Evolutionary conservation across 2,888 invertebrate genomes (phyloP).

Genomic region (Agonopterix subpropinquella): DNA sequence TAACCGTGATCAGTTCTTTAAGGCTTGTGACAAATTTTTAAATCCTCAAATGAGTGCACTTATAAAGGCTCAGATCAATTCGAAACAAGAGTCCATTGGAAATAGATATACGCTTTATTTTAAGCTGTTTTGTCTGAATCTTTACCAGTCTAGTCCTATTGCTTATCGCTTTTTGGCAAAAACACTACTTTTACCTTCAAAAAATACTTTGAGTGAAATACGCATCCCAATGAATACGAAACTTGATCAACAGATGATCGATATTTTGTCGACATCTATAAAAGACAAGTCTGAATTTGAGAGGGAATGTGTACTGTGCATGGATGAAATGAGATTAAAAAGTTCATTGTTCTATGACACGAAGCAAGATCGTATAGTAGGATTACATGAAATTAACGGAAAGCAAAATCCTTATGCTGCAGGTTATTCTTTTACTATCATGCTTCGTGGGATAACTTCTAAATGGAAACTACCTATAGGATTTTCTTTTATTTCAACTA

Average conservation of each 20-base stretch:
- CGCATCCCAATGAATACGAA: no score
- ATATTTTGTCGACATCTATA: neutral
- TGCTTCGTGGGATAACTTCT: constrained; percentile 5
- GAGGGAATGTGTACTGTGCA: constrained; percentile 1
- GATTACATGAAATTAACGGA: constrained; percentile 1
- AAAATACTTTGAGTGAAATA: no score
- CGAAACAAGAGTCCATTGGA: no score
- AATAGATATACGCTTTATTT: no score
- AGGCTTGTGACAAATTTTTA: no score
- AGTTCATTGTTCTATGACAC: neutral
- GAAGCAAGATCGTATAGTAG: neutral
- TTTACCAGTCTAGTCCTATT: no score
- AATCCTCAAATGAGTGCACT: no score
- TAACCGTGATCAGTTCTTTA: no score
- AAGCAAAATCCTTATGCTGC: neutral
- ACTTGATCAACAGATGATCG: neutral
- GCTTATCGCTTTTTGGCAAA: no score
- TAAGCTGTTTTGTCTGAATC: no score
- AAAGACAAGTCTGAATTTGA: neutral
- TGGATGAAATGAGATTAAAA: constrained; percentile 1
- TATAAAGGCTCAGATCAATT: no score
- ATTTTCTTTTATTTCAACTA: neutral
- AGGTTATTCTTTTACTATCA: neutral
- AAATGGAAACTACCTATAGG: constrained; percentile 19
- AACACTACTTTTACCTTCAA: no score